A percentile compares a stretch with the other conserved stretches of the same genome.
These are phyloP conservation scores for Sinhomidia bicolor DNA, from an alignment of 2,888 invertebrate species.

Conservation along the genomic window DNA sequence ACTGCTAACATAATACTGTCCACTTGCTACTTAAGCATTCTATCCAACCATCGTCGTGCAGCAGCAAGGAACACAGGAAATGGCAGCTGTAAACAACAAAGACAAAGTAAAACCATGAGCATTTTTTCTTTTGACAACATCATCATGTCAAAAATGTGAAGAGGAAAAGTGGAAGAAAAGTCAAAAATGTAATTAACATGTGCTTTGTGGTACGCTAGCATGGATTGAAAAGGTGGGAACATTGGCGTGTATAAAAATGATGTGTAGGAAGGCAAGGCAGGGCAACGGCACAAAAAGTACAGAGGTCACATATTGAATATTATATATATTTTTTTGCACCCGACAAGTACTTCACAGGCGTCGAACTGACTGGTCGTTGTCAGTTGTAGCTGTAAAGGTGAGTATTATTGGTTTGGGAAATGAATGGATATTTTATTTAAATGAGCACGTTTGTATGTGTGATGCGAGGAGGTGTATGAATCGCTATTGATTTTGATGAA, in stretches of 20 bases:
- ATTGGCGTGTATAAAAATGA: background rate
- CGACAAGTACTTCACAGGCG: slow-evolving; percentile 3
- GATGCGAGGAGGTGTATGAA: slow-evolving; percentile 12
- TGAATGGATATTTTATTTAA: slow-evolving; percentile 50
- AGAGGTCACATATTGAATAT: background rate
- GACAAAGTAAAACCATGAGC: background rate
- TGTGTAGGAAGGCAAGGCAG: background rate
- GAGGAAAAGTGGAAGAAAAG: background rate
- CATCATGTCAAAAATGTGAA: background rate
- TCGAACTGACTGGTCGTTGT: background rate
- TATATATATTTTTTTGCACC: background rate
- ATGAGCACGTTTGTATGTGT: slow-evolving; percentile 14
- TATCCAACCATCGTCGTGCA: too few relatives aligned
- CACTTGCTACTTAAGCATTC: too few relatives aligned
- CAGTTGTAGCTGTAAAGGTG: background rate
- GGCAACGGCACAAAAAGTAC: background rate
- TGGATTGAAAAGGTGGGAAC: background rate
- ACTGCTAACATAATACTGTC: too few relatives aligned
- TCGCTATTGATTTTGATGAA: slow-evolving; percentile 37
- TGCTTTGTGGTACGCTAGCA: background rate
- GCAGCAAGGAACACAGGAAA: slow-evolving; percentile 7
- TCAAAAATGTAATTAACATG: background rate
- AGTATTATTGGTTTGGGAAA: slow-evolving; percentile 15
- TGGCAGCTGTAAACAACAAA: background rate
- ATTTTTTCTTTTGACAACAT: background rate